Conservation (phyloP, 1,140 invertebrate genomes). For the Zaprionus camerounensis region DNA sequence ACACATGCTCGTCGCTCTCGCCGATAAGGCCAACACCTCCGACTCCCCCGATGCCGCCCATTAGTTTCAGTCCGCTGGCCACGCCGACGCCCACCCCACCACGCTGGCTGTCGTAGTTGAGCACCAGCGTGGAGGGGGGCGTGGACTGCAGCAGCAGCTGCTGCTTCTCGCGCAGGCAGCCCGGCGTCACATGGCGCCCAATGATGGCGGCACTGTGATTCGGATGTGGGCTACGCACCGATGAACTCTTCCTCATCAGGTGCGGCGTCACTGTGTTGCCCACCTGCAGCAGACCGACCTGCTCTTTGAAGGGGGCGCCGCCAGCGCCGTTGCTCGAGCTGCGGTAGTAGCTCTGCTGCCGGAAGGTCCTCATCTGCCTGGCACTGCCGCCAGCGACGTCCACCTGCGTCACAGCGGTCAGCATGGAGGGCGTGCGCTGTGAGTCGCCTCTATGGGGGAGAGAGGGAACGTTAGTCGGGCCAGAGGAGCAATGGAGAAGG, state of each 20-base stretch:
- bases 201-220: constrained; percentile 46
- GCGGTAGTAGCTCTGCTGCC: constrained; percentile 80
- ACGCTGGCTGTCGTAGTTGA: constrained; percentile 67
- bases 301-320: constrained; percentile 61
- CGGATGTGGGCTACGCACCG: constrained; percentile 61
- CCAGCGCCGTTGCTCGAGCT: constrained; percentile 60
- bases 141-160: constrained; percentile 53
- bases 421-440: constrained; percentile 78
- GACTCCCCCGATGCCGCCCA: constrained; percentile 54
- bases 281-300: constrained; percentile 69
- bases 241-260: constrained; percentile 64
- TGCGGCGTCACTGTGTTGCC: constrained; percentile 56
- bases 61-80: constrained; percentile 52
- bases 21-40: constrained; percentile 28
- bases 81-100: constrained; percentile 63
- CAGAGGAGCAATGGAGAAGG: not conserved
- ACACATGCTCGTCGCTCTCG: constrained; percentile 68
- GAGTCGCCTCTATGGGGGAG: constrained; percentile 68
- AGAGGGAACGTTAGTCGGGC: constrained; percentile 4
- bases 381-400: constrained; percentile 65
- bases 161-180: constrained; percentile 57
- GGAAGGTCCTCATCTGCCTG: constrained; percentile 70
- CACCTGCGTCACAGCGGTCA: constrained; percentile 80
- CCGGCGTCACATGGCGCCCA: constrained; percentile 43
- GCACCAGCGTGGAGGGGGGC: constrained; percentile 57